Conservation (phyloP, 2,113 vertebrate species). For the Gyps fulvus region DNA sequence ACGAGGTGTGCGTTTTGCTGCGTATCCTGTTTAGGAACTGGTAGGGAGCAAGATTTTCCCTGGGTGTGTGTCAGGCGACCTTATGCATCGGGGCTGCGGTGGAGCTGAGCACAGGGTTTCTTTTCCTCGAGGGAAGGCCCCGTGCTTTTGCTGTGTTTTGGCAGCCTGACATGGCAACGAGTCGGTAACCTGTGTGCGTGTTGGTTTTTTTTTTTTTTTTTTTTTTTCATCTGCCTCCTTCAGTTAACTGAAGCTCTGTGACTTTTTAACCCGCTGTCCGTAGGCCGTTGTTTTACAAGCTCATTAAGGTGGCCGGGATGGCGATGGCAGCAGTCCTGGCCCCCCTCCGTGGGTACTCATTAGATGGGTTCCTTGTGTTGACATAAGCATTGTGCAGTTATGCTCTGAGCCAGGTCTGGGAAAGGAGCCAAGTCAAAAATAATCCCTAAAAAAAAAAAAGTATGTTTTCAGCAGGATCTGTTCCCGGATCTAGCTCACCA, state of each 20-base stretch:
- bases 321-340: background rate
- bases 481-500: background rate
- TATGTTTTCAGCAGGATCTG: conserved; percentile 17
- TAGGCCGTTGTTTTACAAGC: conserved; percentile 35
- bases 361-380: conserved; percentile 62
- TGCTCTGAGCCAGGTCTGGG: conserved; percentile 43
- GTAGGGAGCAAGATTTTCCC: background rate
- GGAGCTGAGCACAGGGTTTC: background rate
- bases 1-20: rapidly evolving
- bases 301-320: background rate
- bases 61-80: background rate
- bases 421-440: conserved; percentile 56
- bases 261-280: conserved; percentile 32
- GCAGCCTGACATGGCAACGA: background rate
- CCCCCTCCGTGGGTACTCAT: conserved; percentile 14
- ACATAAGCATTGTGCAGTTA: conserved; percentile 42
- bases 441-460: background rate
- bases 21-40: background rate
- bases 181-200: background rate
- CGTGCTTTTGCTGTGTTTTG: background rate
- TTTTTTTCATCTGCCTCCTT: background rate
- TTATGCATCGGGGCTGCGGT: rapidly evolving
- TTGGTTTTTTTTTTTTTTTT: background rate
- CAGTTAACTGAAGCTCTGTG: background rate
- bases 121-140: background rate